phyloP scores from a whole-genome alignment of 2,113 vertebrate genomes.

The Hepsetus odoe region DNA sequence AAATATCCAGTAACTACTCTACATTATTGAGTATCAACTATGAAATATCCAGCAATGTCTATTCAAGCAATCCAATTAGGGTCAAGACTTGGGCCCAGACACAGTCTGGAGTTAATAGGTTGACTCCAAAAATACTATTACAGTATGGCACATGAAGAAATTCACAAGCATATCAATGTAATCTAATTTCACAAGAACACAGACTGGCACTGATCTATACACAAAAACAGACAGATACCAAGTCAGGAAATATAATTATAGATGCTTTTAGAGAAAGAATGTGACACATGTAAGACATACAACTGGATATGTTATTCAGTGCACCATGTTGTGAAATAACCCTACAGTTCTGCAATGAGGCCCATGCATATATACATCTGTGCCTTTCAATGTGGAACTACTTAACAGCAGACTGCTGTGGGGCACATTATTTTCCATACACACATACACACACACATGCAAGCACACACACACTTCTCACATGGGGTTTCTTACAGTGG shows the following conservation, averaged over 20 bases:
- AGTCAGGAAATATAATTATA: not conserved
- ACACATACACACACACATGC: slow-evolving; percentile 39
- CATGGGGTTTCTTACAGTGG: slow-evolving; percentile 4
- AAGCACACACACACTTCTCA: slow-evolving; percentile 31
- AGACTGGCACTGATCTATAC: not conserved
- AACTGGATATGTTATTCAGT: not conserved
- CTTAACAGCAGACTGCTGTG: slow-evolving; percentile 31
- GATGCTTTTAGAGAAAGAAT: not conserved
- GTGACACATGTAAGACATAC: not conserved
- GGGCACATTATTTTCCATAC: slow-evolving; percentile 17
- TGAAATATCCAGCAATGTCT: no score
- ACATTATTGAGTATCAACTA: no score
- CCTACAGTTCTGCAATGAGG: not conserved
- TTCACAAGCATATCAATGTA: no score
- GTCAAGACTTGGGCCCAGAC: no score
- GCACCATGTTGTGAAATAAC: not conserved
- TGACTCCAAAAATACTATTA: no score
- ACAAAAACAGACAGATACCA: no score
- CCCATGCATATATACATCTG: slow-evolving; percentile 21
- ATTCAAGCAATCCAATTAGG: no score
- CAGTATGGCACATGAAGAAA: no score
- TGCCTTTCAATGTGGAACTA: slow-evolving; percentile 55
- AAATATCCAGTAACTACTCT: no score
- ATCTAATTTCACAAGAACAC: not conserved
- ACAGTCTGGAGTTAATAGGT: no score